phyloP scores from a whole-genome alignment of 1,140 invertebrate species.

The Ceratoteleas bidentatus region DNA sequence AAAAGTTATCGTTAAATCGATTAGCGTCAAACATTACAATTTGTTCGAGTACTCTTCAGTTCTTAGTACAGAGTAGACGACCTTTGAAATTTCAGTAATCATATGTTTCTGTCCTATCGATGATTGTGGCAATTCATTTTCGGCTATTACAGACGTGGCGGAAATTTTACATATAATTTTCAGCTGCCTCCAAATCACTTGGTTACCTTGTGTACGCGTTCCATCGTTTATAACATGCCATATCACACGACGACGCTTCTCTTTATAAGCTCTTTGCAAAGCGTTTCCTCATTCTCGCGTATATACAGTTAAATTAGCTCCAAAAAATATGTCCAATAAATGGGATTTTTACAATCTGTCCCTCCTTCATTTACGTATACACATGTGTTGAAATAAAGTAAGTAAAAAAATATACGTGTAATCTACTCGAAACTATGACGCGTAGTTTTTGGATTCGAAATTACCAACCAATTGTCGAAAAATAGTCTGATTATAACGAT shows the following conservation, averaged over 20 bases:
- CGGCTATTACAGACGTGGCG: too few species aligned
- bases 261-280: slow-evolving; percentile 41
- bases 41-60: too few species aligned
- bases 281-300: slow-evolving; percentile 17
- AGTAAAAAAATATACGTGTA: too few species aligned
- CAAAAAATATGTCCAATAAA: slow-evolving; percentile 8
- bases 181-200: slow-evolving; percentile 20
- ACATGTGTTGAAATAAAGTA: too few species aligned
- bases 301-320: slow-evolving; percentile 35
- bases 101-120: neutral
- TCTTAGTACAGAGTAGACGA: too few species aligned
- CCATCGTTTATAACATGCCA: slow-evolving; percentile 21
- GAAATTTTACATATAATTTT: too few species aligned
- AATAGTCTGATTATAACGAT: too few species aligned
- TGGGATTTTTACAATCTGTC: too few species aligned
- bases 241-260: slow-evolving; percentile 39
- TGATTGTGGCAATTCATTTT: slow-evolving; percentile 5
- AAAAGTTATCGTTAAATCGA: too few species aligned
- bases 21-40: slow-evolving; percentile 38
- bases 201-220: slow-evolving; percentile 20
- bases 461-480: too few species aligned
- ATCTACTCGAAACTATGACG: too few species aligned
- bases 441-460: too few species aligned
- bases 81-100: slow-evolving; percentile 9
- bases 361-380: slow-evolving; percentile 1